Evolutionary conservation across 35 echinoderm and acorn worm species (phyloP).

Genomic region (Amphiura filiformis): DNA sequence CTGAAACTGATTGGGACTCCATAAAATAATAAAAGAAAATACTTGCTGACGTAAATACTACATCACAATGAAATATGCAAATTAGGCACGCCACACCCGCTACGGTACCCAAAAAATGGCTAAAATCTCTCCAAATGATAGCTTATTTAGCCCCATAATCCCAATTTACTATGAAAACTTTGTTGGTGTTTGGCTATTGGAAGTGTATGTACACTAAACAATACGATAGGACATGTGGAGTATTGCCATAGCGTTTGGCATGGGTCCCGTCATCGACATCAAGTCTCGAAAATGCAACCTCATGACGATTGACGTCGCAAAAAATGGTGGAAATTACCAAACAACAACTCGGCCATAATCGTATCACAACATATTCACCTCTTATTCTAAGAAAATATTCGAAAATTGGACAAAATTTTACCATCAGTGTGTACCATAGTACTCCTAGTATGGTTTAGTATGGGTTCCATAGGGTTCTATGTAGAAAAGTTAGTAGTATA

Average conservation of each 20-base stretch:
- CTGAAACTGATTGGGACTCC: background rate
- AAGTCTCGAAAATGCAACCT: background rate
- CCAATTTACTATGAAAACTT: background rate
- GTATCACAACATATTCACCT: background rate
- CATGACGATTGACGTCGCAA: conserved; percentile 54
- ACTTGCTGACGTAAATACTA: background rate
- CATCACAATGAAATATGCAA: conserved; percentile 43
- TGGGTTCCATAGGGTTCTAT: conserved; percentile 59
- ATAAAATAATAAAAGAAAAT: background rate
- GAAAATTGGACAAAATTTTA: background rate
- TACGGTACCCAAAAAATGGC: conserved; percentile 28
- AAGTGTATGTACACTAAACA: background rate
- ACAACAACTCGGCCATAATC: conserved; percentile 1
- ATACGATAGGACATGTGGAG: background rate
- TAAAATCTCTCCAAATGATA: conserved; percentile 34
- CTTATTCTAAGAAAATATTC: background rate
- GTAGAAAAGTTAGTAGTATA: conserved; percentile 49
- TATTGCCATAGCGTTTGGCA: background rate
- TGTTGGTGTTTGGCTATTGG: background rate
- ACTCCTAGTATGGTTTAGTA: conserved; percentile 38
- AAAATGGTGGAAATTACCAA: conserved; percentile 41
- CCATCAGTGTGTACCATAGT: background rate
- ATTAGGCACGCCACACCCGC: conserved; percentile 39
- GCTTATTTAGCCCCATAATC: background rate
- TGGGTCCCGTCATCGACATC: background rate